Base-by-base conservation (phyloP, 2,888 invertebrate genomes). In the Eretmocerus hayati region DNA sequence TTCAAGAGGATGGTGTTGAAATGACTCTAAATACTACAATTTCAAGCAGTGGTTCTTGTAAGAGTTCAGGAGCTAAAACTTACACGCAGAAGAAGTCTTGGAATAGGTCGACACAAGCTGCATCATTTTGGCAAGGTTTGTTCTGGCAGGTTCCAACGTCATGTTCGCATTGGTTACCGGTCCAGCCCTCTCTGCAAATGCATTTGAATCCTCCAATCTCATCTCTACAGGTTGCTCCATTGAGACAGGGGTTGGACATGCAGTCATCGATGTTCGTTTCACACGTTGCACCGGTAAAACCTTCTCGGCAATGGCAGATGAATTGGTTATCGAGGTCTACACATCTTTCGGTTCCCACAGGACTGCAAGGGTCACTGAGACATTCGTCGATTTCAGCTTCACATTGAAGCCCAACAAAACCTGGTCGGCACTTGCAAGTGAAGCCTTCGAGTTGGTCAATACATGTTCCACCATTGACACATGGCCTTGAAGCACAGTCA, bases 301-400 rank as follows among this genome's bases (percentile, higher is more conserved):
- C 95, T 68, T 87, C 84, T 23, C 88, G 81, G 66, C 97, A 97
- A 50, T 87, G 81, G 63, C 97, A 97, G 55, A 83, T 75, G 64
- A 81, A 93, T 66, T 85, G 86, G 62, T 91, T 90, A 61, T 91
- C 90, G 56, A 87, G 75, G 72, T 96, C 94, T 18, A 91, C 75
- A 62, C 96, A 96, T 50, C 83, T 80, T 55, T 91, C 90, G 0
- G 94, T 93, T 47, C 95, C 95, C 40, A 87, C 81, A 0, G 90
- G 84, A 64, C 85, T 90, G 72, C 93, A 94, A 11, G 92, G 93
- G 67, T 91, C 91, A 57, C 85, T 89, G 43, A 90, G 74, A 63
- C 94, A 94, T 72, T 93, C 93, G 63, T 94, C 90, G 52, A 92
- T 87, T 65, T 87, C 90, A 13, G 91, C 90, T 73, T 94, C 93